Evolutionary conservation across 2,797 vertebrate genomes (phyloP).

Genomic region (Artibeus lituratus): DNA sequence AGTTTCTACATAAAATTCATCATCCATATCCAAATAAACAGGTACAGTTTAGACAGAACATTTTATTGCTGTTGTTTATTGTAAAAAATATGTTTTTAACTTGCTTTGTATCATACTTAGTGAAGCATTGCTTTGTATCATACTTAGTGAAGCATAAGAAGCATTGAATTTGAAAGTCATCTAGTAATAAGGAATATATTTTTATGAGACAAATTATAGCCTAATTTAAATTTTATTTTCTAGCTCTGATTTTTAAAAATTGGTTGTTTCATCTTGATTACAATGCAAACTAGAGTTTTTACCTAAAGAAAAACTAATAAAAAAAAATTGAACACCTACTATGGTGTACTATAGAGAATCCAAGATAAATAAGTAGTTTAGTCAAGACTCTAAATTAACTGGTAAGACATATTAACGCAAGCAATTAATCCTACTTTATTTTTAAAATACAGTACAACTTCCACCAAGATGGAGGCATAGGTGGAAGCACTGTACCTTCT

Average conservation of each 20-base stretch:
- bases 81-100: background rate
- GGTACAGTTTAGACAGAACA: background rate
- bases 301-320: constrained; percentile 1
- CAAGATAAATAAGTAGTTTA: background rate
- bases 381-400: background rate
- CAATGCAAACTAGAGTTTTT: background rate
- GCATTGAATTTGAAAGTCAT: constrained; percentile 1
- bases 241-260: constrained; percentile 22
- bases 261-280: background rate
- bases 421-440: background rate
- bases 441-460: background rate
- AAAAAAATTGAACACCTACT: background rate
- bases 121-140: background rate
- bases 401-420: background rate
- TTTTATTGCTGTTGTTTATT: background rate
- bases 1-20: background rate
- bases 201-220: background rate
- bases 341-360: background rate
- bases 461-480: too few relatives aligned
- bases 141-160: background rate
- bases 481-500: too few relatives aligned
- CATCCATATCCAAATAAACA: background rate
- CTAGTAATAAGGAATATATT: constrained; percentile 15
- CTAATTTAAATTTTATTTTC: constrained; percentile 39
- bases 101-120: background rate